Evolutionary conservation across 2,113 vertebrate genomes (phyloP), one percentile per base, ranked within the genome.

Genomic region (Ptyas mucosa): DNA sequence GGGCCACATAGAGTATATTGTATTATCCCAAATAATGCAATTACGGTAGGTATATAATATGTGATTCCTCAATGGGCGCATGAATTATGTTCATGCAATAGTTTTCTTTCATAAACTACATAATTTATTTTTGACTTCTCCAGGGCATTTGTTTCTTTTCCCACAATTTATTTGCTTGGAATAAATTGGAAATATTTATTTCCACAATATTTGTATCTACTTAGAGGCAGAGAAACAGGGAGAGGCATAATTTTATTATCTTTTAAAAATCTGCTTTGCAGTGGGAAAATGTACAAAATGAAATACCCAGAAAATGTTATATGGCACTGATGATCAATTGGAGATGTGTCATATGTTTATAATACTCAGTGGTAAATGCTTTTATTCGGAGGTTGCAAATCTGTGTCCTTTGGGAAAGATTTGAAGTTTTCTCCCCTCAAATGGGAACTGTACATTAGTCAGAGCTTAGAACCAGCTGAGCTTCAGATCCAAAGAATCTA

Each of bases 51-150:
- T 93, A 92, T 93, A 93, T 90, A 95, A 93, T 94, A 92, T 94
- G 91, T 51, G 20, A 55, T 57, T 95, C 20, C 89, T 95, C 93
- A 92, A 91, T 91, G 94, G 91, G 93, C 96, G 95, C 96, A 94
- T 94, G 94, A 96, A 97, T 97, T 95, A 95, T 94, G 57, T 92
- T 85, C 85, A 94, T 89, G 92, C 93, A 94, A 58, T 88, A 91
- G 53, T 96, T 97, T 96, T 95, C 92, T 95, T 91, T 95, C 93
- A 81, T 96, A 90, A 94, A 91, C 96, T 91, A 64, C 92, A 95
- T 93, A 93, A 93, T 97, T 96, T 97, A 20, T 91, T 96, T 95
- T 96, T 86, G 55, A 94, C 94, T 95, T 96, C 94, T 94, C 96
- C 89, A 57, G 95, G 96, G 95, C 91, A 96, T 92, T 93, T 94